A percentile compares a stretch with the other conserved stretches of the same genome.
These are phyloP conservation scores for Coturnix japonica DNA, from an alignment of 2,113 vertebrate genomes.

Conservation along the genomic window DNA sequence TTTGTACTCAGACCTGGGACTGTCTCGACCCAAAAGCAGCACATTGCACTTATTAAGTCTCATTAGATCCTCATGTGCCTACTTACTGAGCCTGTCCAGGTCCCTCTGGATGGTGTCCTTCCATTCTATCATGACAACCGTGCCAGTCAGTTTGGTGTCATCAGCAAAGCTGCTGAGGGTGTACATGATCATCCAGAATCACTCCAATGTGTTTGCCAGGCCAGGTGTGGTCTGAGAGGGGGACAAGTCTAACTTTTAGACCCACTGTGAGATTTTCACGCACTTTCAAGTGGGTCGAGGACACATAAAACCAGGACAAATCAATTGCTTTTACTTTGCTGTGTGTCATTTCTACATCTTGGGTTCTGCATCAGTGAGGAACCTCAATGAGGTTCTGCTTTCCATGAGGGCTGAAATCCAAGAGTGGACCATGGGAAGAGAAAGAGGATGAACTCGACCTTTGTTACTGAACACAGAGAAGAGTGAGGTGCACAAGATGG, in stretches of 20 bases:
- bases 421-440: neutral
- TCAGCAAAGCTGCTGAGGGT: neutral
- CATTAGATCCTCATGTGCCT: neutral
- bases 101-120: neutral
- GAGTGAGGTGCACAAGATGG: neutral
- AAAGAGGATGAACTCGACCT: neutral
- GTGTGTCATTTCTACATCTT: neutral
- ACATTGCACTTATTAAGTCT: neutral
- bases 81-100: neutral
- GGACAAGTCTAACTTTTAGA: neutral
- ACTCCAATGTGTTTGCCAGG: neutral
- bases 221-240: neutral
- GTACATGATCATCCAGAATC: neutral
- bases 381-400: too few species aligned
- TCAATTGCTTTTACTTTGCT: neutral
- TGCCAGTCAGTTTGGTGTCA: neutral
- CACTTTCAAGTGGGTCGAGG: neutral
- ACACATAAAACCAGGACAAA: neutral
- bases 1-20: neutral
- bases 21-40: neutral
- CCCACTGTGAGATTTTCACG: neutral
- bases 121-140: neutral
- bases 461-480: neutral
- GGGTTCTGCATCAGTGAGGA: neutral
- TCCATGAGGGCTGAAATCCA: neutral